These are phyloP conservation scores for Limnephilus marmoratus DNA, from an alignment of 2,888 invertebrate species.

Conservation along the genomic window DNA sequence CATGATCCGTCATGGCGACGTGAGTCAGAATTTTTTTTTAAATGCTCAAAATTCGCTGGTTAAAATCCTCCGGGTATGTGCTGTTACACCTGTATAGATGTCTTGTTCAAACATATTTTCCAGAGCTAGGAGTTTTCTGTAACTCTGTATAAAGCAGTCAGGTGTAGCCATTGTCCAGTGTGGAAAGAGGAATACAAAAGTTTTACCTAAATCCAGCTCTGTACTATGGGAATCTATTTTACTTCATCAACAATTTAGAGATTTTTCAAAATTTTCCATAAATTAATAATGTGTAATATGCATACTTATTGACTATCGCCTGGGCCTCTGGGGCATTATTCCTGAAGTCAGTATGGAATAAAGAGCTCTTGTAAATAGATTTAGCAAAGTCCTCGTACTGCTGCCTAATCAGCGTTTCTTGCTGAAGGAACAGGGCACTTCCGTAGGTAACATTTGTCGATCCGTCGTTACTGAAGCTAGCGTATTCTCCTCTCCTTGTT, in stretches of 20 bases:
- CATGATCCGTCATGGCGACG: too few species aligned
- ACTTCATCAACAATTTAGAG: too few species aligned
- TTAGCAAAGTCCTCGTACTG: conserved; percentile 76
- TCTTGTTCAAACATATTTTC: too few species aligned
- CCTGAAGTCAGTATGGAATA: conserved; percentile 77
- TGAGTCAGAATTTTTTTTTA: too few species aligned
- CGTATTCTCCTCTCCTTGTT: conserved; percentile 66
- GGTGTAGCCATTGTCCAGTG: background rate
- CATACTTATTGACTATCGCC: conserved; percentile 77
- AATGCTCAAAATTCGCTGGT: too few species aligned
- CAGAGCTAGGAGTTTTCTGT: background rate
- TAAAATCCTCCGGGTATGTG: too few species aligned
- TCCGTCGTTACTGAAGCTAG: conserved; percentile 52
- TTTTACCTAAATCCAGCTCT: background rate
- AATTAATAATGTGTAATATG: conserved; percentile 23
- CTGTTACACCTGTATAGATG: too few species aligned
- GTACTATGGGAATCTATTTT: background rate
- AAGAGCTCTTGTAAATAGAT: conserved; percentile 78
- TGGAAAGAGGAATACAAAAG: background rate
- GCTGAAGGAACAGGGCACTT: conserved; percentile 80
- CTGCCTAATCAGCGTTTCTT: conserved; percentile 75
- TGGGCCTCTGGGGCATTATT: conserved; percentile 70
- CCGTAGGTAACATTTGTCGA: conserved; percentile 74
- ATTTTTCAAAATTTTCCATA: background rate
- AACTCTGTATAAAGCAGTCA: background rate